A percentile compares a stretch with the other conserved stretches of the same genome.
Evolutionary conservation across 2,113 vertebrate species (phyloP).

Genomic region (Enhydra lutris): DNA sequence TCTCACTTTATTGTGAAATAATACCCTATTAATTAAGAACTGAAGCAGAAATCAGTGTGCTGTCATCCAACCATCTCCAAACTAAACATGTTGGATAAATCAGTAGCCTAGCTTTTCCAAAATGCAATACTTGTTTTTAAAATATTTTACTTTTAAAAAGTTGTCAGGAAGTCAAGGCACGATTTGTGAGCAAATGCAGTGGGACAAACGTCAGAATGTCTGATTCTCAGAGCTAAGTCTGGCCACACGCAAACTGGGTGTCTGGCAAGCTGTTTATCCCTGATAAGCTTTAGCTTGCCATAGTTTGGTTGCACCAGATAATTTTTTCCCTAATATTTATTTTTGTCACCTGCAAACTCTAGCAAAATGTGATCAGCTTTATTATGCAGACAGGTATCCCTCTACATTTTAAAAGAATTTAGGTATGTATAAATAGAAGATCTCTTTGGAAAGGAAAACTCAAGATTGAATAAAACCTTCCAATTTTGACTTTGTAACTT

Average conservation of each 20-base stretch:
- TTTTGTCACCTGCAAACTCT: conserved; percentile 89
- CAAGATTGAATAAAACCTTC: conserved; percentile 84
- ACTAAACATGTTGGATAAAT: conserved; percentile 40
- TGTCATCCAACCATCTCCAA: background rate
- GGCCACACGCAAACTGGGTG: background rate
- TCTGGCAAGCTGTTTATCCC: background rate
- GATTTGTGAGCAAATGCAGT: background rate
- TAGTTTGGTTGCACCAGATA: background rate
- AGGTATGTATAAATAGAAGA: conserved; percentile 88
- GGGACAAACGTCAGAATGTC: background rate
- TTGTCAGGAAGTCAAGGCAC: background rate
- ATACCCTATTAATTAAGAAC: conserved; percentile 46
- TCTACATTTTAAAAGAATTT: conserved; percentile 85
- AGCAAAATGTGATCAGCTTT: conserved; percentile 89
- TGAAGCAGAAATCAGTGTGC: conserved; percentile 35
- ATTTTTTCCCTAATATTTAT: conserved; percentile 86
- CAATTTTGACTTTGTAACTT: conserved; percentile 81
- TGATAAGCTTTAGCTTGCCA: background rate
- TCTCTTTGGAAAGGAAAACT: conserved; percentile 84
- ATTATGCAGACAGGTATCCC: conserved; percentile 86
- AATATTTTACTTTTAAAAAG: conserved; percentile 25
- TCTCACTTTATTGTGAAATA: conserved; percentile 52
- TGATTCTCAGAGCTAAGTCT: background rate
- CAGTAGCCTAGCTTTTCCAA: conserved; percentile 4
- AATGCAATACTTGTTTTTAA: conserved; percentile 35